Evolutionary conservation across 2,113 vertebrate species (phyloP).

Genomic region (Mastomys coucha): DNA sequence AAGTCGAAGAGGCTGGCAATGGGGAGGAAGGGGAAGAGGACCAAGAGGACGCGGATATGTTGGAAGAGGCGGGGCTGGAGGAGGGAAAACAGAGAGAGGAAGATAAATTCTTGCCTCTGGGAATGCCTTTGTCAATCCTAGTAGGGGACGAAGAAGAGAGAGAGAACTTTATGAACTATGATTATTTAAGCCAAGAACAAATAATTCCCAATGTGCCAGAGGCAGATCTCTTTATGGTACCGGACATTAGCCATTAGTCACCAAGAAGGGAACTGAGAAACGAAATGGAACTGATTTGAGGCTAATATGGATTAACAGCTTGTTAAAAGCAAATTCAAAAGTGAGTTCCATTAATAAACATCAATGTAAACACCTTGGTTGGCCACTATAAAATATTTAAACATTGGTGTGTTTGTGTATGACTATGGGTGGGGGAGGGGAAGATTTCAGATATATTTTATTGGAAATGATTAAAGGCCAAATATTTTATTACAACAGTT

Average conservation of each 20-base stretch:
- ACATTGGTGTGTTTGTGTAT: slow-evolving; percentile 68
- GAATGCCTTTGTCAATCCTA: slow-evolving; percentile 68
- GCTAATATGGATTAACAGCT: slow-evolving; percentile 47
- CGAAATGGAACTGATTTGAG: slow-evolving; percentile 55
- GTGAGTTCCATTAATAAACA: slow-evolving; percentile 75
- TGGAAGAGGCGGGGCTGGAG: neutral
- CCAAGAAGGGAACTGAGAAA: slow-evolving; percentile 56
- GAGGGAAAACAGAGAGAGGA: slow-evolving; percentile 33
- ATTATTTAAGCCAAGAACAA: slow-evolving; percentile 31
- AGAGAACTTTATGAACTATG: slow-evolving; percentile 47
- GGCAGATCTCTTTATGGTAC: slow-evolving; percentile 44
- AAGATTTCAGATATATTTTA: slow-evolving; percentile 49
- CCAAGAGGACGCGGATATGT: neutral
- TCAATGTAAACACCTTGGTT: slow-evolving; percentile 67
- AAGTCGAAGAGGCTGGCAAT: neutral
- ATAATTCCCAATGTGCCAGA: neutral
- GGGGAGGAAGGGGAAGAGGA: neutral
- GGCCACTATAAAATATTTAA: slow-evolving; percentile 73
- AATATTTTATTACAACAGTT: slow-evolving; percentile 68
- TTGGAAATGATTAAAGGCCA: slow-evolving; percentile 68
- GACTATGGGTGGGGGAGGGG: slow-evolving; percentile 22
- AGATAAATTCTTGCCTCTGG: slow-evolving; percentile 45
- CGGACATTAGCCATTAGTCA: slow-evolving; percentile 62
- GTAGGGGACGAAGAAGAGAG: slow-evolving; percentile 58
- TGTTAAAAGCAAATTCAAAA: slow-evolving; percentile 72